Evolutionary conservation across 2,888 invertebrate genomes (phyloP), one percentile per base, ranked within the genome.

Genomic region (Idaea biselata): DNA sequence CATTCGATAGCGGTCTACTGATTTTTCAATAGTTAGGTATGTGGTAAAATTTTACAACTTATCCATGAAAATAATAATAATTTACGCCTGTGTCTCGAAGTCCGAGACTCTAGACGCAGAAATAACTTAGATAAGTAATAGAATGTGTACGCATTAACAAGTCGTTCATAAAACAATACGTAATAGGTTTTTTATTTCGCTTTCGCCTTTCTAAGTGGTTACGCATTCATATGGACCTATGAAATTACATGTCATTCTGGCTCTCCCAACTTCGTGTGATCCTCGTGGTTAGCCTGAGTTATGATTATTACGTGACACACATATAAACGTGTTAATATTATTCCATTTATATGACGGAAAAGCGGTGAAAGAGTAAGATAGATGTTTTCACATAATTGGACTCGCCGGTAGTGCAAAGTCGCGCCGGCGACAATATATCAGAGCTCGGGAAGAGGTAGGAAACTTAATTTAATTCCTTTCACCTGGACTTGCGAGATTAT

Each of bases 191-290:
- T 44, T 44, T 44, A 44, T 44, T 14, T 44, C 44, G 44, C 11
- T 44, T 8, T 44, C 44, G 44, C 44, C 44, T 44, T 44, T 44
- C 44, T 44, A 44, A 44, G 44, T 44, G 44, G 44, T 44, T 44
- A 44, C 44, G 44, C 44, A 60, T 63, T 66, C 61, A 61, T 60
- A 61, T 60, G 61, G 63, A 59, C 60, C 60, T 67, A 61, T 64
- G 63, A 69, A 67, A 69, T 67, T 66, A 64, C 69, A 68, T 69
- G 68, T 68, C 69, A 67, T 67, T 67, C 62, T 61, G 61, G 63
- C 63, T 59, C 63, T 59, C 64, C 53, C 61, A 67, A 66, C 64
- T 71, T 65, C 65, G 60, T 54, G 58, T 62, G 64, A 63, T 64
- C 59, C 60, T 57, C 57, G 62, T 62, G 68, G 67, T 69, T 63